Evolutionary conservation across 2,113 vertebrate species (phyloP).

Genomic region (Falcunculus frontatus): DNA sequence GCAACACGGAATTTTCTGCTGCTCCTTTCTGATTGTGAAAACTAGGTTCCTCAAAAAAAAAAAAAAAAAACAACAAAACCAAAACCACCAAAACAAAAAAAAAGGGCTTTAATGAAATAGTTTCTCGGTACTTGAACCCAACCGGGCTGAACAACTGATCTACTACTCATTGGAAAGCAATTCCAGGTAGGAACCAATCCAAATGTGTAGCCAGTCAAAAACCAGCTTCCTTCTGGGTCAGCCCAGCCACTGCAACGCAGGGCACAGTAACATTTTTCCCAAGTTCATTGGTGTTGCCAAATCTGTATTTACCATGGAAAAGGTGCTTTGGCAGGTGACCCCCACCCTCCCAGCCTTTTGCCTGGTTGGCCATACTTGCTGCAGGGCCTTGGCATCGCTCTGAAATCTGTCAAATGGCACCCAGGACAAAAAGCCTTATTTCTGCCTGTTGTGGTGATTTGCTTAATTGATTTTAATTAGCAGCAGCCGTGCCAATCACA

Average conservation of each 20-base stretch:
- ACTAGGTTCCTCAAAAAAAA: not conserved
- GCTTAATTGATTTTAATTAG: not conserved
- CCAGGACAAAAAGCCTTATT: not conserved
- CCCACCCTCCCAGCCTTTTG: not conserved
- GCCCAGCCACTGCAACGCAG: not conserved
- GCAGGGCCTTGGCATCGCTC: fast-evolving
- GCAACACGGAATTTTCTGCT: not conserved
- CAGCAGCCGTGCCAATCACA: fast-evolving
- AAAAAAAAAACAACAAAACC: not conserved
- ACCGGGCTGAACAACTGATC: not conserved
- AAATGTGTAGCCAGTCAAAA: not conserved
- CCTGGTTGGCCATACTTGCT: fast-evolving
- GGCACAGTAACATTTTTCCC: not conserved
- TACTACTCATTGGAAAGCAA: not conserved
- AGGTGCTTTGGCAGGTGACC: not conserved
- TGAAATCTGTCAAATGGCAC: not conserved
- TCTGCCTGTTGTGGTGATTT: not conserved
- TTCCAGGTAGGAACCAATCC: not conserved
- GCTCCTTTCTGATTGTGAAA: not conserved
- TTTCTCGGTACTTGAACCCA: not conserved
- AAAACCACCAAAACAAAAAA: not conserved
- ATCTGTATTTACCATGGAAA: fast-evolving
- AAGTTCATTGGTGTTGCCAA: not conserved
- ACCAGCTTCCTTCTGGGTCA: not conserved
- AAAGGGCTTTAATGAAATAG: not conserved